These are phyloP conservation scores for Congeria kusceri DNA, from an alignment of 2,888 invertebrate species.

Conservation along the genomic window DNA sequence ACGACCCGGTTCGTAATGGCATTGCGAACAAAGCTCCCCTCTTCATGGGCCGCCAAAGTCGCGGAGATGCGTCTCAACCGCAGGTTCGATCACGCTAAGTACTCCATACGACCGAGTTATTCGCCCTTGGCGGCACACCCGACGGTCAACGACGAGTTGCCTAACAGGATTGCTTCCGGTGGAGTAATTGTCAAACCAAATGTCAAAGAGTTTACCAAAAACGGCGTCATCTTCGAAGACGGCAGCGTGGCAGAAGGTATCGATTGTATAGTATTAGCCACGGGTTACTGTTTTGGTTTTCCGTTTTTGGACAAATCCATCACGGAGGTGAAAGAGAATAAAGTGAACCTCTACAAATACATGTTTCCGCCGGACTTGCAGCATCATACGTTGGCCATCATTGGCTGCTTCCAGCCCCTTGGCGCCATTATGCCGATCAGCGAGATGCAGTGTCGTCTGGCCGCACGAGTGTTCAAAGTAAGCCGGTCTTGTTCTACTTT, in stretches of 20 bases:
- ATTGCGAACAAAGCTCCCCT: conserved; percentile 48
- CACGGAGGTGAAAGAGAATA: conserved; percentile 74
- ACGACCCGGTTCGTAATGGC: conserved; percentile 47
- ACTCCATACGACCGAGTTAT: conserved; percentile 84
- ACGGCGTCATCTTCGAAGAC: conserved; percentile 80
- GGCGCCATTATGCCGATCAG: conserved; percentile 86
- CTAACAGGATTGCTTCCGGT: conserved; percentile 84
- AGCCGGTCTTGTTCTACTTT: no score
- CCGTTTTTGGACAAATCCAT: conserved; percentile 84
- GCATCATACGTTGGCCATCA: conserved; percentile 84
- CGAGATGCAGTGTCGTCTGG: conserved; percentile 86
- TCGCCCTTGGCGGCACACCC: conserved; percentile 75
- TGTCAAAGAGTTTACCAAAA: conserved; percentile 76
- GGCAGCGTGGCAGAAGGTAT: conserved; percentile 78
- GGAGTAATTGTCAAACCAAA: conserved; percentile 82
- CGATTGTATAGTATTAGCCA: conserved; percentile 84
- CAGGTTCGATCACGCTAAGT: conserved; percentile 84
- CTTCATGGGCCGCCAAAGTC: background rate
- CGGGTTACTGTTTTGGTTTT: conserved; percentile 85
- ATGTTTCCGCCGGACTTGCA: conserved; percentile 84
- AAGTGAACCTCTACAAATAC: conserved; percentile 85
- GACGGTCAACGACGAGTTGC: conserved; percentile 85
- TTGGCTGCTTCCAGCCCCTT: conserved; percentile 86
- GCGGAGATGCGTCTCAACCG: conserved; percentile 69
- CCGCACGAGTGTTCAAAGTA: conserved; percentile 83